Conservation (phyloP, 2,113 vertebrate species). For the Bostrychus sinensis region DNA sequence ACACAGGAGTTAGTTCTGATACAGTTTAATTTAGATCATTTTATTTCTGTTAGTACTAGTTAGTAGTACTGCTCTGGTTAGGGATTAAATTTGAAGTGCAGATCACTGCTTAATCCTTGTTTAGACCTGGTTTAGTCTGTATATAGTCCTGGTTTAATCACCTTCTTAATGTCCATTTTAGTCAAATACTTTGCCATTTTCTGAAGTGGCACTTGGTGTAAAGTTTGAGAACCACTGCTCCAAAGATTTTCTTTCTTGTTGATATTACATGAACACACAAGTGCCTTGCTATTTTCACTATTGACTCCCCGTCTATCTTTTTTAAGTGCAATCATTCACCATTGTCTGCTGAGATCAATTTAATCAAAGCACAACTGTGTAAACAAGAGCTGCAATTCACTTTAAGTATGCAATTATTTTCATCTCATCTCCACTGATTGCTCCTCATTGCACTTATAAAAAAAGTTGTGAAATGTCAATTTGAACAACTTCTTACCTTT, state of each 20-base stretch:
- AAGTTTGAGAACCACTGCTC: too few relatives aligned
- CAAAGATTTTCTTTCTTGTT: slow-evolving; percentile 6
- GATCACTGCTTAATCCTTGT: too few relatives aligned
- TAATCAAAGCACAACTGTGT: slow-evolving; percentile 22
- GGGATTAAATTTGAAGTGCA: too few relatives aligned
- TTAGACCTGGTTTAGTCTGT: too few relatives aligned
- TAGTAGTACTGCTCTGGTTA: too few relatives aligned
- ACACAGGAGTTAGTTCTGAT: too few relatives aligned
- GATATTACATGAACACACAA: slow-evolving; percentile 29
- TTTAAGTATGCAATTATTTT: slow-evolving; percentile 17
- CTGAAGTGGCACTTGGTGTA: too few relatives aligned
- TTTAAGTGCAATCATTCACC: slow-evolving; percentile 39
- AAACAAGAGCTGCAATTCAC: slow-evolving; percentile 13
- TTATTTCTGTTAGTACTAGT: too few relatives aligned
- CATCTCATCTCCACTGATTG: slow-evolving; percentile 27
- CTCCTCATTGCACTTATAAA: slow-evolving; percentile 12
- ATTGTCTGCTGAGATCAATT: slow-evolving; percentile 33
- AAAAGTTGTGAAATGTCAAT: slow-evolving; percentile 18
- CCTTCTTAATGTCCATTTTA: too few relatives aligned
- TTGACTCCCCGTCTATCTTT: slow-evolving; percentile 40
- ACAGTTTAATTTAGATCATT: not conserved
- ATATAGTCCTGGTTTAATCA: too few relatives aligned
- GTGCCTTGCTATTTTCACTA: slow-evolving; percentile 41
- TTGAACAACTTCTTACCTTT: slow-evolving; percentile 17
- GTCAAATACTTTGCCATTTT: too few relatives aligned